Base-by-base conservation (phyloP, 2,888 invertebrate species). In the Dusona sp. region DNA sequence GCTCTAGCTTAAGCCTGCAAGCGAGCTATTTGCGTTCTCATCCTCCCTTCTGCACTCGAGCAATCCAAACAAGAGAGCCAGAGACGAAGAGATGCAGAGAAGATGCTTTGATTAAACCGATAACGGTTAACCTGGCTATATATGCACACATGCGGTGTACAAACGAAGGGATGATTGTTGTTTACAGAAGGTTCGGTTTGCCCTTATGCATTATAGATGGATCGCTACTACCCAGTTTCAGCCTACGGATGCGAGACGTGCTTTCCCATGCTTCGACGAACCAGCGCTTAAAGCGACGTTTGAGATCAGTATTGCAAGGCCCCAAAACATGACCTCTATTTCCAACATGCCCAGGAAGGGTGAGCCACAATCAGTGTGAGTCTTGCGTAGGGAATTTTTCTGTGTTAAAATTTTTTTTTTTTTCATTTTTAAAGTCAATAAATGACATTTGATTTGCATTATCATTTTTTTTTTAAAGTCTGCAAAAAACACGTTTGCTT, bases 211-310 rank as follows among this genome's bases (percentile, higher is more conserved):
- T 93, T 94, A 33, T 93, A 97, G 97, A 94, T 97, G 97, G 97
- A 95, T 97, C 91, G 97, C 97, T 11, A 96, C 97, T 0, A 97
- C 97, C 3, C 97, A 98, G 94, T 97, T 98, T 93, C 97, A 98
- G 92, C 96, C 97, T 2, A 97, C 97, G 74, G 97, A 97, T 91
- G 97, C 97, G 0, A 95, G 97, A 22, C 95, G 96, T 84, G 97
- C 97, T 7, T 98, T 98, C 94, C 98, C 98, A 0, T 98, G 98
- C 94, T 98, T 98, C 95, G 98, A 98, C 93, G 98, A 98, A 93
- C 98, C 98, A 0, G 97, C 97, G 0, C 94, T 98, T 75, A 98
- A 98, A 93, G 98, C 98, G 0, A 96, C 95, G 86, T 98, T 98
- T 91, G 96, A 96, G 88, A 96, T 98, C 90, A 97, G 96, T 93